Percentiles rank a stretch among this genome's conserved stretches.
Evolutionary conservation across 2,888 invertebrate species (phyloP).

Genomic region (Allygus modestus): DNA sequence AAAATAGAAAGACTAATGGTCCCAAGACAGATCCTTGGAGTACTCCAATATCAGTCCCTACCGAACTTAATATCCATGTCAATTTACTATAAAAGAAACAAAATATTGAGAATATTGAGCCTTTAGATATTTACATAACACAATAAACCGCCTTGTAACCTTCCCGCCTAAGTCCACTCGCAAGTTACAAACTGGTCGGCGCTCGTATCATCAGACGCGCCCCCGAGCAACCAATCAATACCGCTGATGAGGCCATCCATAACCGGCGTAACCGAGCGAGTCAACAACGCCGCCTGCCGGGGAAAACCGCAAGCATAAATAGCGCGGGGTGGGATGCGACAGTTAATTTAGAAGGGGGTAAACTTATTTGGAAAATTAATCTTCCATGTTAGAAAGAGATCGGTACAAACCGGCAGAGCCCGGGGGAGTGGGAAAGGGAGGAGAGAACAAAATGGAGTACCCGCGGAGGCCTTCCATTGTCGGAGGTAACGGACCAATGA

Average conservation of each 20-base stretch:
- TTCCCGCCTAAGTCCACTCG: background rate
- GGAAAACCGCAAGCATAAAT: constrained; percentile 48
- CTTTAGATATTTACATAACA: background rate
- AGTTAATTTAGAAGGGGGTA: constrained; percentile 50
- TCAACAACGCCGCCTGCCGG: constrained; percentile 15
- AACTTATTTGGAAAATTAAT: constrained; percentile 59
- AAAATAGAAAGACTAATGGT: too few species aligned
- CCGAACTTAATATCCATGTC: too few species aligned
- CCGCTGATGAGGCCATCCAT: constrained; percentile 39
- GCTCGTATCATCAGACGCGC: constrained; percentile 17
- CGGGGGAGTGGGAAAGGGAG: constrained; percentile 10
- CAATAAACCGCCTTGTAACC: background rate
- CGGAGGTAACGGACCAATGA: constrained; percentile 45
- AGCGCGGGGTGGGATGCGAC: constrained; percentile 44
- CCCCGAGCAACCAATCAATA: constrained; percentile 41
- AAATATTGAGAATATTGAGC: background rate
- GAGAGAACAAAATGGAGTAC: constrained; percentile 60
- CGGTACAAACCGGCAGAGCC: background rate
- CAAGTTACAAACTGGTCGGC: constrained; percentile 13
- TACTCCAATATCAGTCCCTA: too few species aligned
- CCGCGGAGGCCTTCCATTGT: constrained; percentile 59
- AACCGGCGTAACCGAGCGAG: constrained; percentile 32
- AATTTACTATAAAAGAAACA: too few species aligned
- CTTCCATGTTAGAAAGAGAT: constrained; percentile 49
- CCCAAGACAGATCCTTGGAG: too few species aligned